Percentiles rank a stretch among this genome's conserved stretches.
These are phyloP conservation scores for Stigmatopora nigra DNA, from an alignment of 2,113 vertebrate genomes.

Conservation along the genomic window DNA sequence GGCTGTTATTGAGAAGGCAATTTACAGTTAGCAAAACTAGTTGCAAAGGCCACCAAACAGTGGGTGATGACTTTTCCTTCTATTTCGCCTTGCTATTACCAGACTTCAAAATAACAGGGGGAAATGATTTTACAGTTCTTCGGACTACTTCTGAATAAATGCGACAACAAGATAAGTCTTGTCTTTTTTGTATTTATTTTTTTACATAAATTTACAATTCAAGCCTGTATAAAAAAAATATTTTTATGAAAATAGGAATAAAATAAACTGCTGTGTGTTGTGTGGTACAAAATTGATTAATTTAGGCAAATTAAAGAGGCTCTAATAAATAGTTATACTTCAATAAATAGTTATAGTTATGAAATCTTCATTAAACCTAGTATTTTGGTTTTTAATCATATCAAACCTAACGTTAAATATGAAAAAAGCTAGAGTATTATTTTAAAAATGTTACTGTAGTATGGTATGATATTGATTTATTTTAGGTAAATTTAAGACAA, in stretches of 20 bases:
- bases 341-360: neutral
- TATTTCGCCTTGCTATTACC: neutral
- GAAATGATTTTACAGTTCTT: neutral
- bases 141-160: neutral
- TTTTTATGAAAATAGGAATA: neutral
- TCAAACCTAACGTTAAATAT: neutral
- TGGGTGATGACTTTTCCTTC: neutral
- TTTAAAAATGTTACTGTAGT: too few relatives aligned
- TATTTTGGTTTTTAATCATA: neutral
- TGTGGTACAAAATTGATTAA: neutral
- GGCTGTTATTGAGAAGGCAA: constrained; percentile 7
- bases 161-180: neutral
- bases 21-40: constrained; percentile 1
- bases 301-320: neutral
- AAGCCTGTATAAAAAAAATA: too few relatives aligned
- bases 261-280: neutral
- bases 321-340: neutral
- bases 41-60: neutral
- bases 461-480: neutral
- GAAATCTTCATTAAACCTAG: neutral
- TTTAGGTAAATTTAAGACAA: neutral
- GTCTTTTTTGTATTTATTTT: neutral
- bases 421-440: neutral
- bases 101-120: neutral
- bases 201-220: too few relatives aligned